Evolutionary conservation across 2,797 vertebrate species (phyloP).

Genomic region (Pteropus rufus): DNA sequence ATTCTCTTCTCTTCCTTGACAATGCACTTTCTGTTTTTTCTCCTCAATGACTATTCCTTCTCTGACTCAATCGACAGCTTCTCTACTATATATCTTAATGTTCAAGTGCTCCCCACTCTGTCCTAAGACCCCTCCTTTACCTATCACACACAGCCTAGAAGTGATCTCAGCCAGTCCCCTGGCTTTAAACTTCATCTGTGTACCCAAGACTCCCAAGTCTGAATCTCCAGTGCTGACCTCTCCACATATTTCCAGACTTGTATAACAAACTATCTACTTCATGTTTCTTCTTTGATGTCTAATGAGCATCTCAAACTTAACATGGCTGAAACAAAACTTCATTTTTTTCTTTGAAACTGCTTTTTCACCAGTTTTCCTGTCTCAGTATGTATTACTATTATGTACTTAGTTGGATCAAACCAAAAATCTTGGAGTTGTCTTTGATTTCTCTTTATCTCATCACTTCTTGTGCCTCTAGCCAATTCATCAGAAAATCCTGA

Average conservation of each 20-base stretch:
- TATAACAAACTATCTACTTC: neutral
- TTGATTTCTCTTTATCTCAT: neutral
- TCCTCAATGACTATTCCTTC: neutral
- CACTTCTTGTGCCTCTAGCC: neutral
- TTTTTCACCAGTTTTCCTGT: neutral
- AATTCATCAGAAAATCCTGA: neutral
- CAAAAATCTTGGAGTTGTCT: neutral
- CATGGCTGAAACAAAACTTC: neutral
- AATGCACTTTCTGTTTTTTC: neutral
- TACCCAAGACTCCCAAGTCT: neutral
- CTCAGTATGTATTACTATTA: neutral
- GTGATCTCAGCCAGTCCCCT: neutral
- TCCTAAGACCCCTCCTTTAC: neutral
- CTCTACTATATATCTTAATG: neutral
- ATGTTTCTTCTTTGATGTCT: neutral
- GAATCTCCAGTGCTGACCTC: neutral
- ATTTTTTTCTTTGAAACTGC: neutral
- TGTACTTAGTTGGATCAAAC: neutral
- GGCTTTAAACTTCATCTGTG: neutral
- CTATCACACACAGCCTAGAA: neutral
- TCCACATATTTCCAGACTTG: neutral
- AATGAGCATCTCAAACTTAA: neutral
- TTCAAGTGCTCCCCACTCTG: neutral
- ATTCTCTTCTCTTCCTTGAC: slow-evolving; percentile 5
- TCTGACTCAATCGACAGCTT: neutral